phyloP scores from a whole-genome alignment of 2,888 invertebrate genomes.

The Dendrolimus pini region DNA sequence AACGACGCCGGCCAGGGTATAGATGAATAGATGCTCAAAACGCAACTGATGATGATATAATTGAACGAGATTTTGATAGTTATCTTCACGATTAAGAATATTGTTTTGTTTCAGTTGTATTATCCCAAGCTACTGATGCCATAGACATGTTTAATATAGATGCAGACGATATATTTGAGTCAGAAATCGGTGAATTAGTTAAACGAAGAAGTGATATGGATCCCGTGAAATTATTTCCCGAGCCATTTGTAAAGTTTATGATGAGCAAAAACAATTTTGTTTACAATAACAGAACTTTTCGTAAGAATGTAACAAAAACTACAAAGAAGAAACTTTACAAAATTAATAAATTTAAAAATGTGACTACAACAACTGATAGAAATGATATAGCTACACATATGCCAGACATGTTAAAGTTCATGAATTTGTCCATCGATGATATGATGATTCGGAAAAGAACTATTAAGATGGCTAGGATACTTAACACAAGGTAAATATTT shows the following conservation, averaged over 20 bases:
- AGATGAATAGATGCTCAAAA: too few species aligned
- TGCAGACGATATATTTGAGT: conserved; percentile 10
- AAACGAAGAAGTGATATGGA: conserved; percentile 1
- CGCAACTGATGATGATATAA: too few species aligned
- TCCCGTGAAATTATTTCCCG: conserved; percentile 1
- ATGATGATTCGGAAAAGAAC: background rate
- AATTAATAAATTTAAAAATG: background rate
- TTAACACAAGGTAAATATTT: background rate
- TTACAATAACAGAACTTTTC: background rate
- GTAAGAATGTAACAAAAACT: too few species aligned
- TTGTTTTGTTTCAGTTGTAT: too few species aligned
- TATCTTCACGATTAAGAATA: too few species aligned
- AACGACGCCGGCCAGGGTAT: too few species aligned
- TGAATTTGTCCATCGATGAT: background rate
- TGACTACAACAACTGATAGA: background rate
- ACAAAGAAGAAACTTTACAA: background rate
- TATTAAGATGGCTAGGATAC: background rate
- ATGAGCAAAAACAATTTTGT: background rate
- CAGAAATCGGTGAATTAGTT: conserved; percentile 10
- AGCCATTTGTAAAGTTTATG: background rate
- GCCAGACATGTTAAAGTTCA: background rate
- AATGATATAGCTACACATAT: background rate
- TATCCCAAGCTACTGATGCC: background rate
- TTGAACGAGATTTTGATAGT: too few species aligned
- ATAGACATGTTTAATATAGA: conserved; percentile 3